Conservation (phyloP, 2,113 vertebrate species). For the Chaetodon auriga region DNA sequence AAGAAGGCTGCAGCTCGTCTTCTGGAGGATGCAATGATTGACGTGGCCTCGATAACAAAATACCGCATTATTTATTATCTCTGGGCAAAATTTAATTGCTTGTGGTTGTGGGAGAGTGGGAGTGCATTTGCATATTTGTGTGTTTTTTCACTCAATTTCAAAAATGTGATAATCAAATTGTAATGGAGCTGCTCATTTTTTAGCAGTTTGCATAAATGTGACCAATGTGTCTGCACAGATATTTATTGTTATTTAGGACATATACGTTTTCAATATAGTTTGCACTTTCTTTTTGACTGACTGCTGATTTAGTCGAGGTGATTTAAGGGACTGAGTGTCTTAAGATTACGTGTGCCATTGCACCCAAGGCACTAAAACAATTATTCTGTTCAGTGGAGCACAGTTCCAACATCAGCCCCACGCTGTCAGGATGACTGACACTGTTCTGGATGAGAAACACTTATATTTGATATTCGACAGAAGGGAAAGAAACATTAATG, state of each 20-base stretch:
- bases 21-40: not conserved
- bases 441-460: conserved; percentile 32
- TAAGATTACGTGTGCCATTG: not conserved
- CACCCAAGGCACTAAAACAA: conserved; percentile 19
- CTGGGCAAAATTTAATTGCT: not conserved
- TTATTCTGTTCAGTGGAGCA: conserved; percentile 47
- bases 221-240: not conserved
- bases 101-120: conserved; percentile 1
- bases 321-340: conserved; percentile 1
- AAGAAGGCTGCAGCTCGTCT: not conserved
- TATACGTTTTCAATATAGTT: not conserved
- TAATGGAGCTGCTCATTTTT: not conserved
- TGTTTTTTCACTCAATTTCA: conserved; percentile 11
- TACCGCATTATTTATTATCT: conserved; percentile 2
- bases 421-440: conserved; percentile 35
- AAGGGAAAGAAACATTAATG: not conserved
- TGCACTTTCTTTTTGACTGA: not conserved
- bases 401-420: not conserved
- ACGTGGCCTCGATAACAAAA: conserved; percentile 4
- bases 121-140: conserved; percentile 28
- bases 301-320: not conserved
- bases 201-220: not conserved
- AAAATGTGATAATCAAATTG: not conserved
- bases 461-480: conserved; percentile 21
- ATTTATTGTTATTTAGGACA: not conserved